These are phyloP conservation scores for Gracilinanus agilis DNA, from an alignment of 2,113 vertebrate genomes.

Conservation along the genomic window DNA sequence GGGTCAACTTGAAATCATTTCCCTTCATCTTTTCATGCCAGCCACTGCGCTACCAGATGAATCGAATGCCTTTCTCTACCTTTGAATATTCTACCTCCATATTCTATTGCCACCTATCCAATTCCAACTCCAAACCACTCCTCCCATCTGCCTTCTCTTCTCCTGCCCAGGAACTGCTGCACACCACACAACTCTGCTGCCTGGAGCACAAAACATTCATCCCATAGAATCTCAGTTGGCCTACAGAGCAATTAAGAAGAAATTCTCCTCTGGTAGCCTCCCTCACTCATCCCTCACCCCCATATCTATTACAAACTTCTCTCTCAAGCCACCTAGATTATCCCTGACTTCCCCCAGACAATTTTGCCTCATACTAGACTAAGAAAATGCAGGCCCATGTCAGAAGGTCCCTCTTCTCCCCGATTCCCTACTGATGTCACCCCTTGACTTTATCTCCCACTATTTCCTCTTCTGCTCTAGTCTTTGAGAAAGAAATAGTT, in stretches of 20 bases:
- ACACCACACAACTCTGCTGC: neutral
- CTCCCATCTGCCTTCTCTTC: neutral
- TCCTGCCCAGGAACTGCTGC: neutral
- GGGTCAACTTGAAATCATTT: neutral
- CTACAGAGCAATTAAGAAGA: neutral
- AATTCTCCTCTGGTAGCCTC: neutral
- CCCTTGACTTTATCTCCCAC: neutral
- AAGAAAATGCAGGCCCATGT: neutral
- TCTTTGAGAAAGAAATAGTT: neutral
- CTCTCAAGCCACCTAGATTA: neutral
- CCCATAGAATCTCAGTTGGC: neutral
- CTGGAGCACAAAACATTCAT: neutral
- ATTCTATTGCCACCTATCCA: neutral
- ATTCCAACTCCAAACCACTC: neutral
- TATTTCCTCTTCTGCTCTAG: neutral
- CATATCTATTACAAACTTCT: neutral
- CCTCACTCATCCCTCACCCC: neutral
- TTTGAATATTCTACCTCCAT: neutral
- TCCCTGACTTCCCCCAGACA: neutral
- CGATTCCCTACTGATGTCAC: neutral
- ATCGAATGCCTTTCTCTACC: too few species aligned
- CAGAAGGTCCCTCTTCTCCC: neutral
- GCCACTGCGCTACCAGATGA: too few species aligned
- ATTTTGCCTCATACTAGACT: neutral
- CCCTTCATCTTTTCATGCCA: too few species aligned